Conservation (phyloP, 1,140 invertebrate genomes). For the Diploscapter pachys region DNA sequence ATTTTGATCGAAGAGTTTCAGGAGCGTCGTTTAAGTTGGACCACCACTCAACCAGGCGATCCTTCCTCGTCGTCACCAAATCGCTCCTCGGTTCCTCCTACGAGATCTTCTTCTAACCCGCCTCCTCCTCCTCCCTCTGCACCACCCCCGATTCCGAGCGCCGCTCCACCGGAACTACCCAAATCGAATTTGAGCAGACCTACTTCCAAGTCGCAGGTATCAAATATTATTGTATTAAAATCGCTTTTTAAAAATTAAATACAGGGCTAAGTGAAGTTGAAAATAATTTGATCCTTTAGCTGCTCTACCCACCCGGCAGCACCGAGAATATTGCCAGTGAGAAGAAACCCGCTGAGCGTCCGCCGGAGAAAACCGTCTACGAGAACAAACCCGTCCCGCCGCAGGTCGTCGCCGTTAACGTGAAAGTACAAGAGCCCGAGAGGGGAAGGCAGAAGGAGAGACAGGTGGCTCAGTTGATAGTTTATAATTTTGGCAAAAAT, state of each 20-base stretch:
- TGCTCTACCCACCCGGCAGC: constrained; percentile 35
- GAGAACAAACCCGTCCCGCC: constrained; percentile 33
- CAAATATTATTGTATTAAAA: too few species aligned
- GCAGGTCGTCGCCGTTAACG: constrained; percentile 15
- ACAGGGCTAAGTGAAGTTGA: too few species aligned
- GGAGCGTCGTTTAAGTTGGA: constrained; percentile 3
- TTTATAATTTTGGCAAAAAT: too few species aligned
- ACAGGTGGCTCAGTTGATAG: too few species aligned
- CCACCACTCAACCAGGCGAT: too few species aligned
- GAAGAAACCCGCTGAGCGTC: constrained; percentile 26
- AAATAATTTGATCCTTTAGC: constrained; percentile 30
- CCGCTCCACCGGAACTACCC: not conserved
- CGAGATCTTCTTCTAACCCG: not conserved
- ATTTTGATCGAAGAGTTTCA: not conserved
- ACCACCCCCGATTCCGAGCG: constrained; percentile 11
- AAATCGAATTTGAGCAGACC: constrained; percentile 1
- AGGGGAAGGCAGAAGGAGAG: too few species aligned
- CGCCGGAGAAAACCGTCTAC: constrained; percentile 26
- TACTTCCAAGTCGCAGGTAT: constrained; percentile 8
- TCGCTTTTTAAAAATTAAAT: too few species aligned
- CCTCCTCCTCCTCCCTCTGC: constrained; percentile 1
- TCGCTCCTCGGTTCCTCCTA: not conserved
- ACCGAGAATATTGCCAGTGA: constrained; percentile 32
- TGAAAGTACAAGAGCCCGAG: not conserved
- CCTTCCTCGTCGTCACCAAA: not conserved